These are phyloP conservation scores for Diaprepes abbreviatus DNA, from an alignment of 2,888 invertebrate genomes.

Conservation along the genomic window DNA sequence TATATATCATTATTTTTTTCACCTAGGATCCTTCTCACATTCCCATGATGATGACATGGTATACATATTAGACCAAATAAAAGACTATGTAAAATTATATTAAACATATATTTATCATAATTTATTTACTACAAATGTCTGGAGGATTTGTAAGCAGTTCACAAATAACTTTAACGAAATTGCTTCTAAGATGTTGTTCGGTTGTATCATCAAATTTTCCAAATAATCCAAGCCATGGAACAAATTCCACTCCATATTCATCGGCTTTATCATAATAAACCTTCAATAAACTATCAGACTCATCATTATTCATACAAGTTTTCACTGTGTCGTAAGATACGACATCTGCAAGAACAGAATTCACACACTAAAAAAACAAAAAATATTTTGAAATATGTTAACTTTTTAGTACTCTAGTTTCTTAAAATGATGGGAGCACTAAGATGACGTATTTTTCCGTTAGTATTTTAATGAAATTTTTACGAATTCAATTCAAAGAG, in stretches of 20 bases:
- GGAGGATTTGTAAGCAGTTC: constrained; percentile 7
- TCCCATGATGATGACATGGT: no score
- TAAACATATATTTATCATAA: neutral
- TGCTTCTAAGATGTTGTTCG: neutral
- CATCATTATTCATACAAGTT: constrained; percentile 11
- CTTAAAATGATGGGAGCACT: no score
- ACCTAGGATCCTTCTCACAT: no score
- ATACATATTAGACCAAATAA: no score
- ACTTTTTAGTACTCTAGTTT: no score
- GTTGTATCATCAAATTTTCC: neutral
- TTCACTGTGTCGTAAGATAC: constrained; percentile 15
- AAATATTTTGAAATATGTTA: no score
- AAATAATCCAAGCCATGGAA: constrained; percentile 11
- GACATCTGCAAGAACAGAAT: constrained; percentile 3
- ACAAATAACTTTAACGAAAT: constrained; percentile 15
- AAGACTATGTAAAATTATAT: no score
- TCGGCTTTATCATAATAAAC: neutral
- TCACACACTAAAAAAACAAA: constrained; percentile 26
- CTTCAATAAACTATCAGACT: neutral
- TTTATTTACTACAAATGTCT: neutral
- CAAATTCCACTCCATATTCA: constrained; percentile 7
- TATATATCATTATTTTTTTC: no score
- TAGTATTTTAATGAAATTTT: no score
- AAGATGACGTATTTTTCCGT: no score
- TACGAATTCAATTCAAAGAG: no score